Evolutionary conservation across 2,113 vertebrate genomes (phyloP).

Genomic region (Microcebus griseorufus): DNA sequence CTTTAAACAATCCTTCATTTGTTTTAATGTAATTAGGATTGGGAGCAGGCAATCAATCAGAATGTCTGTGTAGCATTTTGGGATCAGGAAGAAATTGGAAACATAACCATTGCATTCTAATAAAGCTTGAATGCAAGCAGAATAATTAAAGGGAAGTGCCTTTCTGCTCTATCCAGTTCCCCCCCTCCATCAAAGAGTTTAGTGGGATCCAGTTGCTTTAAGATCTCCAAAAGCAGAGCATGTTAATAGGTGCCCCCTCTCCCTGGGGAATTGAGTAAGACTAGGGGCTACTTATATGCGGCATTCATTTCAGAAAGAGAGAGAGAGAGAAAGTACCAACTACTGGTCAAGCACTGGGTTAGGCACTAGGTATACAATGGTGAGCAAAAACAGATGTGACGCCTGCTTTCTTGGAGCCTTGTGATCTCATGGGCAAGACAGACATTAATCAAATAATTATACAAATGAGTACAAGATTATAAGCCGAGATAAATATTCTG

Average conservation of each 20-base stretch:
- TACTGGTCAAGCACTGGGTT: neutral
- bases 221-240: neutral
- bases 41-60: slow-evolving; percentile 1
- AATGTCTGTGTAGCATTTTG: slow-evolving; percentile 49
- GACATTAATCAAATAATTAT: slow-evolving; percentile 54
- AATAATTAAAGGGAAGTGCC: slow-evolving; percentile 12
- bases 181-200: neutral
- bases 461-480: slow-evolving; percentile 26
- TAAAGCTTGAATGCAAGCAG: slow-evolving; percentile 11
- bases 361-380: neutral
- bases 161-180: neutral
- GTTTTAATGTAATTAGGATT: slow-evolving; percentile 24
- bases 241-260: neutral
- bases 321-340: neutral
- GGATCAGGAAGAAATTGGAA: slow-evolving; percentile 55
- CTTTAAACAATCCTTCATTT: slow-evolving; percentile 38
- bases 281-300: neutral
- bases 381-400: slow-evolving; percentile 57
- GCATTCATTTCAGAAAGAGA: neutral
- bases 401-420: slow-evolving; percentile 50
- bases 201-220: neutral
- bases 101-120: slow-evolving; percentile 20
- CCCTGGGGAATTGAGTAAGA: neutral
- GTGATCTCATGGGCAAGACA: slow-evolving; percentile 45
- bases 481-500: slow-evolving; percentile 31